Conservation (phyloP, 2,113 vertebrate species). For the Gymnorhina tibicen region DNA sequence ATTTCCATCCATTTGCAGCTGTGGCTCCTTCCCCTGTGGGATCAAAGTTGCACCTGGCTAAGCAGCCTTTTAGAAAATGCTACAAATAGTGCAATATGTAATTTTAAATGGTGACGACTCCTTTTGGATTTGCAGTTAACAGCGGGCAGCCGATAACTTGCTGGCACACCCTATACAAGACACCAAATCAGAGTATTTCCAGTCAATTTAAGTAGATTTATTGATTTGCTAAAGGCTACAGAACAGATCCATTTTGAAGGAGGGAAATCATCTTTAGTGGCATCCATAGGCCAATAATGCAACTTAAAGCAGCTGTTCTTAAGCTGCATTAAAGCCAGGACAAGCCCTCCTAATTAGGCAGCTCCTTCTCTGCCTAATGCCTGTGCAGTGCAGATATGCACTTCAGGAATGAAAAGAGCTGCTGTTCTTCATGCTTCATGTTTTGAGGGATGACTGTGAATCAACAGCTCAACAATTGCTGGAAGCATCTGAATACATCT, state of each 20-base stretch:
- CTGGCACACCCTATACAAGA: not conserved
- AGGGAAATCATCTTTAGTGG: not conserved
- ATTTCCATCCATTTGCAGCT: slow-evolving; percentile 23
- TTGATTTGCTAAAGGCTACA: not conserved
- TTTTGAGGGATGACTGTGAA: not conserved
- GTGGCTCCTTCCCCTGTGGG: not conserved
- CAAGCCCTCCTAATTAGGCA: not conserved
- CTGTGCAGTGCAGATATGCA: not conserved
- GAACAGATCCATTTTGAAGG: not conserved
- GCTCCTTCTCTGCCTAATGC: not conserved
- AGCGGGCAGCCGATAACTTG: not conserved
- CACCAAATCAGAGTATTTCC: not conserved
- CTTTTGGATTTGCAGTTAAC: not conserved
- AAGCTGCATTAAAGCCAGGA: not conserved
- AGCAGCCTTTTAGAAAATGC: slow-evolving; percentile 15
- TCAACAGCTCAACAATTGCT: not conserved
- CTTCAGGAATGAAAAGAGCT: not conserved
- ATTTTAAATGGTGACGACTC: not conserved
- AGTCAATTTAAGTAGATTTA: not conserved
- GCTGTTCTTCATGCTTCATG: not conserved
- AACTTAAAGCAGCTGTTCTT: slow-evolving; percentile 28
- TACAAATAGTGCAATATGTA: slow-evolving; percentile 3
- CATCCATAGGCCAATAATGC: not conserved
- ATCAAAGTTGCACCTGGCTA: slow-evolving; percentile 35
- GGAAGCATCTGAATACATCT: slow-evolving; percentile 13